Evolutionary conservation across 2,797 vertebrate species (phyloP).

Genomic region (Parauchenoglanis ngamensis): DNA sequence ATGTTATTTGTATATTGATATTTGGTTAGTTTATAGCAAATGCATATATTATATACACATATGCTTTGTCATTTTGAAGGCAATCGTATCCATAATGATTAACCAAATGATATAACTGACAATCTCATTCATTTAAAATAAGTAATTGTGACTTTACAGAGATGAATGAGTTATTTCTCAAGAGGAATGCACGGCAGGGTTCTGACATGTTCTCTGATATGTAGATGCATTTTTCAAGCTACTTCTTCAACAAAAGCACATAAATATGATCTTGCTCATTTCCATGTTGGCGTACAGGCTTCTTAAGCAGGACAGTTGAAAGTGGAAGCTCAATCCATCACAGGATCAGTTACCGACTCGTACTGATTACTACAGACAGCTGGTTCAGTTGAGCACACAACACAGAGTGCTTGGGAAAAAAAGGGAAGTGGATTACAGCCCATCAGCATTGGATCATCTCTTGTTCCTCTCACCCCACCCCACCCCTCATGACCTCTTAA

Average conservation of each 20-base stretch:
- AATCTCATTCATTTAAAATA: not conserved
- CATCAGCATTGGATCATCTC: conserved; percentile 43
- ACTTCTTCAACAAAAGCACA: conserved; percentile 39
- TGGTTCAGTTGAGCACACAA: conserved; percentile 51
- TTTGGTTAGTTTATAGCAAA: not conserved
- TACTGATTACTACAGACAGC: conserved; percentile 49
- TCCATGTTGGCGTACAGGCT: conserved; percentile 44
- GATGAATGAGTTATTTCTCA: conserved; percentile 19
- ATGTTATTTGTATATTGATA: not conserved
- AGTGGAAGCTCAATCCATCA: conserved; percentile 58
- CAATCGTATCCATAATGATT: not conserved
- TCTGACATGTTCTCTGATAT: conserved; percentile 46
- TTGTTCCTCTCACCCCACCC: conserved; percentile 17
- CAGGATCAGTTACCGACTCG: conserved; percentile 52
- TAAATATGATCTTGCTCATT: conserved; percentile 52
- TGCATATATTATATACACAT: not conserved
- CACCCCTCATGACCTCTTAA: conserved; percentile 26
- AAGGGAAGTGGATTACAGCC: conserved; percentile 44
- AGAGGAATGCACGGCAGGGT: conserved; percentile 49
- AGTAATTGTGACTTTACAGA: not conserved
- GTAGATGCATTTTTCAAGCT: conserved; percentile 50
- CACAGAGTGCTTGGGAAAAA: conserved; percentile 34
- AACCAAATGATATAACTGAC: not conserved
- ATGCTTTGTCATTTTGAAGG: not conserved
- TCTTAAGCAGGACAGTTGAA: conserved; percentile 46